phyloP scores from a whole-genome alignment of 2,797 vertebrate genomes.

The Coluber constrictor region DNA sequence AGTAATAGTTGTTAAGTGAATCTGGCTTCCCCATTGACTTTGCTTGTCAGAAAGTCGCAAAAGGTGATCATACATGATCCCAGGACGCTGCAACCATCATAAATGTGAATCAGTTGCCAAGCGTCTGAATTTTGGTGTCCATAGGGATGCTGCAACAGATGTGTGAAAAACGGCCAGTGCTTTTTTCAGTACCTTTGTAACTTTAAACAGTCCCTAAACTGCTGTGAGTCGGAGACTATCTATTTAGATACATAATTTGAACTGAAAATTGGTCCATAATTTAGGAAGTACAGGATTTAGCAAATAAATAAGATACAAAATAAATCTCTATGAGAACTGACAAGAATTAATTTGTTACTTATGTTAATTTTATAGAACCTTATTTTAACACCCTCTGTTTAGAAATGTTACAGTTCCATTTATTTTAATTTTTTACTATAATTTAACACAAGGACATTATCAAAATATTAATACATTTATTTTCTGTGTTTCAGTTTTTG shows the following conservation, averaged over 20 bases:
- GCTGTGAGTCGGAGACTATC: background rate
- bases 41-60: background rate
- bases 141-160: background rate
- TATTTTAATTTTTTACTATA: background rate
- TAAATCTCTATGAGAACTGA: background rate
- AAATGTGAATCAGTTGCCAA: background rate
- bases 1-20: background rate
- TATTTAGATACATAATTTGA: background rate
- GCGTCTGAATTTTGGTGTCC: background rate
- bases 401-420: background rate
- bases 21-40: background rate
- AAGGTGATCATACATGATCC: background rate
- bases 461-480: conserved; percentile 32
- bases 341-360: background rate
- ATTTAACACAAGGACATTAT: background rate
- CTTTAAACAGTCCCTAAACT: background rate
- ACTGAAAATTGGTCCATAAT: background rate
- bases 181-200: background rate
- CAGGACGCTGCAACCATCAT: background rate
- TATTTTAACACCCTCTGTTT: background rate
- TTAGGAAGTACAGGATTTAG: background rate
- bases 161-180: background rate
- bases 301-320: background rate
- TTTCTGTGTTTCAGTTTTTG: conserved; percentile 56
- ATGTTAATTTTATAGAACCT: background rate